Percentiles rank a stretch among this genome's conserved stretches.
These are phyloP conservation scores for Phrynocephalus vlangalii DNA, from an alignment of 2,797 vertebrate genomes.

Conservation along the genomic window DNA sequence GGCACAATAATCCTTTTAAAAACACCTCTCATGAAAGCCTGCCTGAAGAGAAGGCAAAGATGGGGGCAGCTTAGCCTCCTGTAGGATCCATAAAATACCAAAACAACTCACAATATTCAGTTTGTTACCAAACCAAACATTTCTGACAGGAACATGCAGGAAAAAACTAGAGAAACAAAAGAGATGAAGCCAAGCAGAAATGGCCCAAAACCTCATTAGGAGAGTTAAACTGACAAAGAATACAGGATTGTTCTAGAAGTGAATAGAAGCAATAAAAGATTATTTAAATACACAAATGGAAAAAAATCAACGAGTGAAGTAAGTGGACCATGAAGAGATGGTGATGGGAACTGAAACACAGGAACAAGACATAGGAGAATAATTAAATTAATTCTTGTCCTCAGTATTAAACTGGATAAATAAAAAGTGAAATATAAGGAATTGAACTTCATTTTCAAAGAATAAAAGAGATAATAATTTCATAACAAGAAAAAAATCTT, in stretches of 20 bases:
- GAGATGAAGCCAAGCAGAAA: conserved; percentile 47
- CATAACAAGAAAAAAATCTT: neutral
- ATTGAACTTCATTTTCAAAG: neutral
- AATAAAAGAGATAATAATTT: neutral
- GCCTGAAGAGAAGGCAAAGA: too few relatives aligned
- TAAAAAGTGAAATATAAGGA: conserved; percentile 40
- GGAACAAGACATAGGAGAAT: conserved; percentile 37
- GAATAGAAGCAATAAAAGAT: conserved; percentile 47
- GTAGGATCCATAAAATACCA: conserved; percentile 19
- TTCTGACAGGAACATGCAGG: conserved; percentile 11
- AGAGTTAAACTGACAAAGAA: conserved; percentile 43
- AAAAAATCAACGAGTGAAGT: conserved; percentile 40
- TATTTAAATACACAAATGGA: conserved; percentile 47
- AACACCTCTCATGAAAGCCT: too few relatives aligned
- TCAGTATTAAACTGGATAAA: conserved; percentile 24
- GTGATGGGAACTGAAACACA: conserved; percentile 24
- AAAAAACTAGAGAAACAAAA: conserved; percentile 30
- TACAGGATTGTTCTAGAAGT: conserved; percentile 40
- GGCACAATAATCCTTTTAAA: too few relatives aligned
- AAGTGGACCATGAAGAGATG: conserved; percentile 35
- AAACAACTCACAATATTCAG: conserved; percentile 22
- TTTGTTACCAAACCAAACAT: neutral
- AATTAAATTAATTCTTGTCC: conserved; percentile 43
- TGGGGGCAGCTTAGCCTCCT: too few relatives aligned
- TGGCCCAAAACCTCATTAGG: conserved; percentile 53